Evolutionary conservation across 2,888 invertebrate genomes (phyloP), one percentile per base, ranked within the genome.

Genomic region (Temnothorax unifasciatus): DNA sequence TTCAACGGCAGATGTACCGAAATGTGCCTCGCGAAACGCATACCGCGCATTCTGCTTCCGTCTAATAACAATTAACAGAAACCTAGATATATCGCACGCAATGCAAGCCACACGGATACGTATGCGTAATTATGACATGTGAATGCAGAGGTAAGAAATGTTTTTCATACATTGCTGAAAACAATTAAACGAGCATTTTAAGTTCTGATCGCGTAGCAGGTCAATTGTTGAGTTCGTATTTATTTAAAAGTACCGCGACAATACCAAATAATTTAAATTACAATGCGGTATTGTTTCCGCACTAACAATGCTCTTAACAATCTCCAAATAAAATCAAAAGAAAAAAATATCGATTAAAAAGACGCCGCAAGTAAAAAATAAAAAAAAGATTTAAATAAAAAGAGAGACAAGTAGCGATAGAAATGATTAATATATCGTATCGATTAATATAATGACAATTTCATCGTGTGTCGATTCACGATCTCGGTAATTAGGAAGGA

Each of bases 21-120:
- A 66, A 25, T 54, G 9, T 29, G 3, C 34, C 13, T 29, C 54
- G 54, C 54, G 44, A 79, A 81, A 54, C 74, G 21, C 25, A 47
- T 74, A 73, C 73, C 79, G 8, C 21, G 38, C 57, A 57, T 59
- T 59, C 74, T 38, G 34, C 25, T 81, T 73, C 59, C 47, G 74
- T 59, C 47, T 47, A 25, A 73, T 44, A 81, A 59, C 21, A 73
- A 59, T 73, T 47, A 79, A 25, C 59, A 47, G 47, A 81, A 59
- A 38, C 57, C 44, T 29, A 81, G 74, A 81, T 71, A 59, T 57
- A 44, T 74, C 75, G 25, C 76, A 76, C 76, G 76, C 47, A 74
- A 59, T 59, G 74, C 29, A 13, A 81, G 38, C 44, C 21, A 50
- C 38, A 47, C 59, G 44, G 25, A 81, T 71, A 47, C 18, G 73